Base-by-base conservation (phyloP, 2,888 invertebrate genomes). In the Pomacea canaliculata region DNA sequence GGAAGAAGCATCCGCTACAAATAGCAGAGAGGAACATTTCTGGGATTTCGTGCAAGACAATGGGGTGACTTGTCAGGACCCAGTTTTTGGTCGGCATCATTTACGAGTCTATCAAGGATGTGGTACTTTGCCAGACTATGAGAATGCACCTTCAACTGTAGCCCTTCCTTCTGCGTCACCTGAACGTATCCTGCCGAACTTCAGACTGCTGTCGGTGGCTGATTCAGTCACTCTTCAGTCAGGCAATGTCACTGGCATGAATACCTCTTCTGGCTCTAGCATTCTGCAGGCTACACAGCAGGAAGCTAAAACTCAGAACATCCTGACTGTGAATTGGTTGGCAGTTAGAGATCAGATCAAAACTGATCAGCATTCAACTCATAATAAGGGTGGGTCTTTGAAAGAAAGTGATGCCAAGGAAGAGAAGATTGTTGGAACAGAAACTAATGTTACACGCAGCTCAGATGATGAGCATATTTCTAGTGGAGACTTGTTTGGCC, bases 401-500 rank as follows among this genome's bases (percentile, higher is more conserved):
- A 51, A 73, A 19, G 46, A 56, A 10, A 51, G 37, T 8, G n/a
- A 46, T 12, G 37, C 46, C n/a, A 51, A 73, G 67, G 9, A 56
- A 19, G 46, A 46, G n/a, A 19, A 67, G 37, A 10, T 56, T 9
- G 46, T 67, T 46, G 67, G 19, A 18, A 51, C 60, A n/a, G 67
- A 73, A 59, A n/a, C 59, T 37, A 67, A 8, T 63, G 48, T 12
- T 4, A 46, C 68, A 13, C 18, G 12, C 19, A 46, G 18, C 68
- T 68, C 68, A 10, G 12, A 68, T 19, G 74, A 74, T 16, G 74
- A 74, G 7, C 74, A 46, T 48, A 51, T 74, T 27, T 63, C 77
- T 37, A 79, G 79, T 70, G 79, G 71, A 60, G 79, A 79, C 49
- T 51, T 79, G 16, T 79, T 77, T 70, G 74, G 71, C 4, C 37